Percentiles rank a stretch among this genome's conserved stretches.
Evolutionary conservation across 1,140 invertebrate genomes (phyloP).

Genomic region (Latrodectus geometricus): DNA sequence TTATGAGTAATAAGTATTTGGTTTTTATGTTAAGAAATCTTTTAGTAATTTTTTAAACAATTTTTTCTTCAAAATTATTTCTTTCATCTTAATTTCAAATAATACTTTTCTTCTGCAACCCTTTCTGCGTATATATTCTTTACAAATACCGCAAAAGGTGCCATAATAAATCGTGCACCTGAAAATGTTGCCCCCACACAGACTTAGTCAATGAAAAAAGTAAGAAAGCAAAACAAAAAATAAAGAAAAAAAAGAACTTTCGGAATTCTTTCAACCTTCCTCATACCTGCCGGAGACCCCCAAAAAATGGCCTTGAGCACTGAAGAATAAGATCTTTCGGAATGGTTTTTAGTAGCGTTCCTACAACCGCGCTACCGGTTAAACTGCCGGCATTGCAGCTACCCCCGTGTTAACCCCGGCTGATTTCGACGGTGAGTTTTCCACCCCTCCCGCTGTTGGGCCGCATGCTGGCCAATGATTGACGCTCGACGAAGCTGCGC

Average conservation of each 20-base stretch:
- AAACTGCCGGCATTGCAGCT: slow-evolving; percentile 51
- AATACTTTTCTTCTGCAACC: background rate
- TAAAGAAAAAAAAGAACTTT: slow-evolving; percentile 13
- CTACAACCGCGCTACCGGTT: slow-evolving; percentile 45
- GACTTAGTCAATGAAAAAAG: background rate
- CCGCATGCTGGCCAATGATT: slow-evolving; percentile 52
- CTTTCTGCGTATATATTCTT: background rate
- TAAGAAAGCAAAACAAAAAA: slow-evolving; percentile 10
- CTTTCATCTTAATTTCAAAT: too few species aligned
- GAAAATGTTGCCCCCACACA: background rate
- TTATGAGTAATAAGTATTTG: too few species aligned
- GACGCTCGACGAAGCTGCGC: slow-evolving; percentile 24
- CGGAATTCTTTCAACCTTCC: slow-evolving; percentile 13
- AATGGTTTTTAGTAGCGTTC: slow-evolving; percentile 5
- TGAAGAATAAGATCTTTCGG: slow-evolving; percentile 26
- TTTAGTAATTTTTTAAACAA: too few species aligned
- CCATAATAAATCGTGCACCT: slow-evolving; percentile 1
- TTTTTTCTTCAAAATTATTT: too few species aligned
- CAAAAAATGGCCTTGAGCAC: slow-evolving; percentile 42
- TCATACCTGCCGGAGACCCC: slow-evolving; percentile 5
- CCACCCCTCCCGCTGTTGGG: slow-evolving; percentile 33
- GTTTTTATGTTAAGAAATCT: too few species aligned
- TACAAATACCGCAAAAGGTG: background rate
- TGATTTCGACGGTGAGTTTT: slow-evolving; percentile 24
- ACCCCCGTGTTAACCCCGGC: slow-evolving; percentile 40